Percentiles rank a stretch among this genome's conserved stretches.
Conservation (phyloP, 2,113 vertebrate species). For the Megatriorchis doriae region DNA sequence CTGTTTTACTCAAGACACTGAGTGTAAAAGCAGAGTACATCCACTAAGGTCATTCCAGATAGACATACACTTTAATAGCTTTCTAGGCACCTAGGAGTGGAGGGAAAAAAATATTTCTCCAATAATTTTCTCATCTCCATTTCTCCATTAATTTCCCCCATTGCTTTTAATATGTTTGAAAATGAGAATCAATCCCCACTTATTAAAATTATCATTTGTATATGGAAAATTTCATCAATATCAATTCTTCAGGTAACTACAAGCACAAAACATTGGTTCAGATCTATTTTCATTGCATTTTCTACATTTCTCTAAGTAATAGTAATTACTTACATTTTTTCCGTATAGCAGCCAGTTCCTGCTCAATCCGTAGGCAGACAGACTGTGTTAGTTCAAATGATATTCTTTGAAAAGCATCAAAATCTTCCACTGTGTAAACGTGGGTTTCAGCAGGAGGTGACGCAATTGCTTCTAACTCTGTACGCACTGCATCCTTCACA, state of each 20-base stretch:
- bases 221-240: background rate
- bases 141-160: background rate
- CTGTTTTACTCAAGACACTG: background rate
- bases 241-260: background rate
- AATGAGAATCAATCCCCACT: background rate
- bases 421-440: conserved; percentile 97
- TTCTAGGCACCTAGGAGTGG: background rate
- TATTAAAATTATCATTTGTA: background rate
- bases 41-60: background rate
- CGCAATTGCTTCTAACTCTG: conserved; percentile 93
- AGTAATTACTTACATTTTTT: conserved; percentile 82
- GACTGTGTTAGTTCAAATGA: conserved; percentile 95
- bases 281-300: background rate
- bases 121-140: background rate
- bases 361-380: conserved; percentile 93
- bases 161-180: background rate
- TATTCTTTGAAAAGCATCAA: conserved; percentile 96
- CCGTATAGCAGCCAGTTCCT: conserved; percentile 86
- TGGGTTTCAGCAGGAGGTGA: conserved; percentile 87
- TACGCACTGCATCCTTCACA: conserved; percentile 94
- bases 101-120: background rate
- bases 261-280: background rate
- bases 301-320: background rate
- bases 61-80: background rate
- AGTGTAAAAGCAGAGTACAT: background rate